Base-by-base conservation (phyloP, 2,888 invertebrate species). In the Digitonthophagus gazella region DNA sequence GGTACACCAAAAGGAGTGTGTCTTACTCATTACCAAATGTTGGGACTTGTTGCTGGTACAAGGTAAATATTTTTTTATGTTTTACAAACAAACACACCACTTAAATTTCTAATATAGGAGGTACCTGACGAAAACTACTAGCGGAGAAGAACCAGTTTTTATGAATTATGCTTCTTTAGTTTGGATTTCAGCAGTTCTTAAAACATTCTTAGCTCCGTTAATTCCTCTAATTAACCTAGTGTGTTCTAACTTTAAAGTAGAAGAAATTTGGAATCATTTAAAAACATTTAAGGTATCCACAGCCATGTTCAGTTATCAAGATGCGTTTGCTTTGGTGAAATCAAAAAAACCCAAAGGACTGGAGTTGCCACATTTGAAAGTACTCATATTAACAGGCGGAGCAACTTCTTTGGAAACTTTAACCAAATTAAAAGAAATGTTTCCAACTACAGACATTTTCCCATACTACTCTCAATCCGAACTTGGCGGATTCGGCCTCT, bases 391-490 rank as follows among this genome's bases (percentile, higher is more conserved):
- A 20, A 63, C 58, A 3, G 70, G 70, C 0, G 65, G 70, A 3
- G 54, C 20, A 8, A 8, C 63, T 5, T 65, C 67, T n/a, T 2
- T 67, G 1, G 44, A 67, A 16, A 70, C 28, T 16, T 55, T 65
- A 11, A 20, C 11, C 4, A 22, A 55, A n/a, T 6, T 65, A 1
- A 55, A 61, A 2, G 28, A 56, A 16, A 18, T 67, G 6, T 70
- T 70, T 15, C 28, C 44, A 44, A 64, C 58, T 2, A 14, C 66
- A 0, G 58, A 55, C 0, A 5, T 65, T 6, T 58, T 67, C 1
- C 6, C 14, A 8, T 54, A 22, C 2, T 70, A 70, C n/a, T 67
- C 67, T 1, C 70, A 70, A 65, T 58, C 63, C 1, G 69, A 67
- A 64, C 15, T n/a, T n/a, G n/a, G n/a, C n/a, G n/a, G n/a, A n/a